Percentiles rank a stretch among this genome's conserved stretches.
Evolutionary conservation across 2,797 vertebrate species (phyloP).

Genomic region (Chelon labrosus): DNA sequence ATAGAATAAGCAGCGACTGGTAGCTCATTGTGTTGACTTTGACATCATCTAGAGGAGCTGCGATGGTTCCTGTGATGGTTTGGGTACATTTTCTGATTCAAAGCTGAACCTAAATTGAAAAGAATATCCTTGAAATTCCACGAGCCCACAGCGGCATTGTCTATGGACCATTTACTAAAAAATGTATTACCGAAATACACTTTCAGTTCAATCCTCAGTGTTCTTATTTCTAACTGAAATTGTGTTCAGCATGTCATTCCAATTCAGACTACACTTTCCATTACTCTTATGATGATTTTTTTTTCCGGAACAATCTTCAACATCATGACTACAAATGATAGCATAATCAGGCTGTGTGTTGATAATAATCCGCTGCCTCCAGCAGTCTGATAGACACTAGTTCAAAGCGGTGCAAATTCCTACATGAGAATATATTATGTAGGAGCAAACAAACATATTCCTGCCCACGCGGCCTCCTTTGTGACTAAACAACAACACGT

Average conservation of each 20-base stretch:
- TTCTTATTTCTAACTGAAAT: constrained; percentile 14
- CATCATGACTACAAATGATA: background rate
- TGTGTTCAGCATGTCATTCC: too few species aligned
- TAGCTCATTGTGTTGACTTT: background rate
- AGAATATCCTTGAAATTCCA: constrained; percentile 20
- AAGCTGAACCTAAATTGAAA: constrained; percentile 41
- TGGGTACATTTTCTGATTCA: constrained; percentile 32
- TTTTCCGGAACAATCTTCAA: background rate
- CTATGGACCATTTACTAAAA: constrained; percentile 46
- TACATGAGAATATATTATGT: background rate
- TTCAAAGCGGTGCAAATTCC: constrained; percentile 1
- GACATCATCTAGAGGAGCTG: too few species aligned
- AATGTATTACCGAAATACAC: constrained; percentile 37
- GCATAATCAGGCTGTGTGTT: background rate
- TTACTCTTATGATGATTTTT: too few species aligned
- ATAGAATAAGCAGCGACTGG: background rate
- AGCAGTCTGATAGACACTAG: constrained; percentile 10
- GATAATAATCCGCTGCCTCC: background rate
- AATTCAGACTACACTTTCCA: background rate
- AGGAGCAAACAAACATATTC: constrained; percentile 5
- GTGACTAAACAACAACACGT: constrained; percentile 36
- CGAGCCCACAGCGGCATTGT: constrained; percentile 26
- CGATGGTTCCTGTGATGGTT: background rate
- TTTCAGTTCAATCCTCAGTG: constrained; percentile 23
- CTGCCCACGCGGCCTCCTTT: background rate